Conservation (phyloP, 1,140 invertebrate genomes). For the Drosophila bifasciata region DNA sequence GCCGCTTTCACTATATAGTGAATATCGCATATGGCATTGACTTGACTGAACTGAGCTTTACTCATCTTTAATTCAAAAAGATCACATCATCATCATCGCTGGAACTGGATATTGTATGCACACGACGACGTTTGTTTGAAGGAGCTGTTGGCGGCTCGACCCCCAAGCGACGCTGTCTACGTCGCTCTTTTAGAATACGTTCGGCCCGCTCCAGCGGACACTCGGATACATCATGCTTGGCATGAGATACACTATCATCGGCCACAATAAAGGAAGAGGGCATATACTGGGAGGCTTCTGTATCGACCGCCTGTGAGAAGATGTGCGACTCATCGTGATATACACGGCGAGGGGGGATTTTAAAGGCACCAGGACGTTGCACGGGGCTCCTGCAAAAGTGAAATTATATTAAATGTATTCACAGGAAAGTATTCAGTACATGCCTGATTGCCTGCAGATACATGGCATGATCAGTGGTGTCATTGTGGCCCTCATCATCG, state of each 20-base stretch:
- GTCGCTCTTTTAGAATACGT: constrained; percentile 67
- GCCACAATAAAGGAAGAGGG: constrained; percentile 73
- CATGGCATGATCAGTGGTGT: constrained; percentile 85
- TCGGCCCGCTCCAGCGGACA: constrained; percentile 80
- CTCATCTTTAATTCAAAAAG: constrained; percentile 10
- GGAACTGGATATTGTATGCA: constrained; percentile 54
- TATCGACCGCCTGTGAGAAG: constrained; percentile 66
- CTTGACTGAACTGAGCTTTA: too few relatives aligned
- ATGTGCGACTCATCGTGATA: constrained; percentile 66
- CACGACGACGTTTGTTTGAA: constrained; percentile 41
- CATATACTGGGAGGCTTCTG: constrained; percentile 66
- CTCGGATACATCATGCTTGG: constrained; percentile 42
- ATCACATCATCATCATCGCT: constrained; percentile 59
- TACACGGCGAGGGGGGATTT: constrained; percentile 61
- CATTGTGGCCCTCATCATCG: constrained; percentile 84
- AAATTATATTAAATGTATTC: background rate
- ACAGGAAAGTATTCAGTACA: constrained; percentile 12
- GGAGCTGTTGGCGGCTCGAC: background rate
- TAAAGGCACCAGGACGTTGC: constrained; percentile 67
- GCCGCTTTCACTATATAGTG: too few relatives aligned
- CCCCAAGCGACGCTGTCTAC: constrained; percentile 41
- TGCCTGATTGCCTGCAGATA: constrained; percentile 87
- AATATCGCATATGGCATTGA: too few relatives aligned
- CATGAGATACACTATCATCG: constrained; percentile 27
- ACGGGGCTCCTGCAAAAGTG: constrained; percentile 59